phyloP scores from a whole-genome alignment of 1,140 invertebrate genomes.

The Teleopsis dalmanni region DNA sequence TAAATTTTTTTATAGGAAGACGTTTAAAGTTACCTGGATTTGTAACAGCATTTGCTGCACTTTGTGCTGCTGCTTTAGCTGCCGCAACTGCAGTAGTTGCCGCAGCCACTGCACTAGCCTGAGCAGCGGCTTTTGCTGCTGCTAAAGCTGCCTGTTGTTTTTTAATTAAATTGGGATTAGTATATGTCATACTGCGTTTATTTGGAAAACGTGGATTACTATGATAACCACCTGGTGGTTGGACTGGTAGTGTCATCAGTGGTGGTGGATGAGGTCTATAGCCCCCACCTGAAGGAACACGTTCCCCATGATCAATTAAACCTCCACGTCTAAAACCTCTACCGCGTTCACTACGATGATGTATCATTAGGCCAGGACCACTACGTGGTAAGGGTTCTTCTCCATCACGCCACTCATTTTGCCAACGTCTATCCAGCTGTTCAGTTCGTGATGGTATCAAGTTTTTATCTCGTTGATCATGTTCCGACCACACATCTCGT shows the following conservation, averaged over 20 bases:
- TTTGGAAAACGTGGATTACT: conserved; percentile 24
- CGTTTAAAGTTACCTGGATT: too few species aligned
- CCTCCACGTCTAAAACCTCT: conserved; percentile 26
- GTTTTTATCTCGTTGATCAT: conserved; percentile 34
- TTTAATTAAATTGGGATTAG: conserved; percentile 17
- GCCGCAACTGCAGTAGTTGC: conserved; percentile 39
- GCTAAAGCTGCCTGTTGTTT: conserved; percentile 13
- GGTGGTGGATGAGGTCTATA: conserved; percentile 36
- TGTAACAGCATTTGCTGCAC: conserved; percentile 35
- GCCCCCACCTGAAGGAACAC: conserved; percentile 15
- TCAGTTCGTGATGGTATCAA: conserved; percentile 11
- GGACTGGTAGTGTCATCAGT: conserved; percentile 35
- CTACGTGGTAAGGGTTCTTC: conserved; percentile 15
- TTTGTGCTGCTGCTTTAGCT: conserved; percentile 37
- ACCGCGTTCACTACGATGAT: conserved; percentile 25
- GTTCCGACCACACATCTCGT: conserved; percentile 26
- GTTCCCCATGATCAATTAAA: conserved; percentile 17
- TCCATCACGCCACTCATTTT: conserved; percentile 31
- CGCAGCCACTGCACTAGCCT: conserved; percentile 33
- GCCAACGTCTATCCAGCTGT: conserved; percentile 5
- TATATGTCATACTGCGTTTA: conserved; percentile 32
- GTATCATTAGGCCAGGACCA: conserved; percentile 9
- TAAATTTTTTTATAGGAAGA: too few species aligned
- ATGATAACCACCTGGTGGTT: conserved; percentile 33
- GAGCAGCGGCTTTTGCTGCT: conserved; percentile 23